Evolutionary conservation across 2,797 vertebrate genomes (phyloP).

Genomic region (Sitta carolinensis): DNA sequence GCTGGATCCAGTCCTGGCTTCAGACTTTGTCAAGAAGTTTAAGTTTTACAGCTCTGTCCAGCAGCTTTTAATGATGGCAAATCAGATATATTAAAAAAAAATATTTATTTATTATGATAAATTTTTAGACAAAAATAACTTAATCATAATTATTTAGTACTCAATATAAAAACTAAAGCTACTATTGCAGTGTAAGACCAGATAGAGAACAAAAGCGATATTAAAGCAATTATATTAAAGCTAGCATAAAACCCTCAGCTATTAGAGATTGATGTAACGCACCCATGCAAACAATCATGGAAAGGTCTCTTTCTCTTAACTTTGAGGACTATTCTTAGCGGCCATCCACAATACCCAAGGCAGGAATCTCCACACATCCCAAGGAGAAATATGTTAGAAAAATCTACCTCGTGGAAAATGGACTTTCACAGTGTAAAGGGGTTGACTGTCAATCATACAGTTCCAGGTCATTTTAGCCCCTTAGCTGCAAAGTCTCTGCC

Average conservation of each 20-base stretch:
- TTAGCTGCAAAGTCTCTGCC: not conserved
- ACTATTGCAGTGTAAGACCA: not conserved
- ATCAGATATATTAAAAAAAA: not conserved
- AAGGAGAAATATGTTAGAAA: not conserved
- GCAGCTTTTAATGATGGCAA: not conserved
- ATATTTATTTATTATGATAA: not conserved
- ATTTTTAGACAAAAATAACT: not conserved
- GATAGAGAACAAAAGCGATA: not conserved
- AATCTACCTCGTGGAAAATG: not conserved
- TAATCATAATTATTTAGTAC: not conserved
- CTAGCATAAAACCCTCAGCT: not conserved
- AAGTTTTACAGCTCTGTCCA: not conserved
- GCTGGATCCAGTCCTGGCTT: not conserved
- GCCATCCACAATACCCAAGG: not conserved
- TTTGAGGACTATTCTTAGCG: not conserved
- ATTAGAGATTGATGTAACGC: not conserved
- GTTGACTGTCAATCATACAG: not conserved
- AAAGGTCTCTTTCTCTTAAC: not conserved
- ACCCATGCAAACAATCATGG: fast-evolving
- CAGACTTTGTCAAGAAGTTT: not conserved
- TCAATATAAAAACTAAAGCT: not conserved
- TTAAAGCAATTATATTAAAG: not conserved
- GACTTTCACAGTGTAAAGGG: not conserved
- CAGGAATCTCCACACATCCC: not conserved
- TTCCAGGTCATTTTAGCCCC: not conserved